Evolutionary conservation across 2,113 vertebrate species (phyloP).

Genomic region (Edolisoma coerulescens): DNA sequence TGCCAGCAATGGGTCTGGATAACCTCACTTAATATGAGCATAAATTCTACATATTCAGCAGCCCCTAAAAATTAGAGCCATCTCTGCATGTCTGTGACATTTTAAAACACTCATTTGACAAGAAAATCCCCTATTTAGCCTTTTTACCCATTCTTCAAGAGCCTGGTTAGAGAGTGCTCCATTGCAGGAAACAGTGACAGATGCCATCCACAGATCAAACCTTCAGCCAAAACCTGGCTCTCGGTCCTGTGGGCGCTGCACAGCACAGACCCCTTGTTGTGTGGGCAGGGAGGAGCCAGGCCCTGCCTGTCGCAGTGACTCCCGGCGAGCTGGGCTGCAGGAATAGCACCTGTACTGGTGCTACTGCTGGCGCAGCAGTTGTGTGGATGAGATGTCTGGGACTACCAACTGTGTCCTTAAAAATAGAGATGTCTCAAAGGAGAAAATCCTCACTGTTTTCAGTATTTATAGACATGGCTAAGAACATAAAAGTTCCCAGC

Average conservation of each 20-base stretch:
- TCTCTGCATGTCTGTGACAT: background rate
- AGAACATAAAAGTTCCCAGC: background rate
- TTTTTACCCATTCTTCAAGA: background rate
- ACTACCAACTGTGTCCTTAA: background rate
- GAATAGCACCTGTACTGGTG: background rate
- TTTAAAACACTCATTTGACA: background rate
- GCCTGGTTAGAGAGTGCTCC: background rate
- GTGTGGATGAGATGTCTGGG: background rate
- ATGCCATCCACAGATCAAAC: background rate
- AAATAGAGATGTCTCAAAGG: slow-evolving; percentile 7
- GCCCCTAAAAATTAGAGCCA: background rate
- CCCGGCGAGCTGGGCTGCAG: background rate
- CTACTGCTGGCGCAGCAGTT: background rate
- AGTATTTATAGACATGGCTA: slow-evolving; percentile 5
- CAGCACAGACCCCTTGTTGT: rapidly evolving
- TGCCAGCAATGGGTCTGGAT: rapidly evolving
- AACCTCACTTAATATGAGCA: background rate
- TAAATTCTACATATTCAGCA: background rate
- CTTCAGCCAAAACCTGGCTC: background rate
- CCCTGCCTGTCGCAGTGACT: background rate
- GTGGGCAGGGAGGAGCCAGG: background rate
- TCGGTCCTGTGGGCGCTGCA: background rate
- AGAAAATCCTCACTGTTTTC: background rate
- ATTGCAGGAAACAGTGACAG: background rate
- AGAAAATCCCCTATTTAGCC: background rate